Percentiles rank a stretch among this genome's conserved stretches.
These are phyloP conservation scores for Solenodon paradoxus DNA, from an alignment of 2,113 vertebrate species.

Conservation along the genomic window DNA sequence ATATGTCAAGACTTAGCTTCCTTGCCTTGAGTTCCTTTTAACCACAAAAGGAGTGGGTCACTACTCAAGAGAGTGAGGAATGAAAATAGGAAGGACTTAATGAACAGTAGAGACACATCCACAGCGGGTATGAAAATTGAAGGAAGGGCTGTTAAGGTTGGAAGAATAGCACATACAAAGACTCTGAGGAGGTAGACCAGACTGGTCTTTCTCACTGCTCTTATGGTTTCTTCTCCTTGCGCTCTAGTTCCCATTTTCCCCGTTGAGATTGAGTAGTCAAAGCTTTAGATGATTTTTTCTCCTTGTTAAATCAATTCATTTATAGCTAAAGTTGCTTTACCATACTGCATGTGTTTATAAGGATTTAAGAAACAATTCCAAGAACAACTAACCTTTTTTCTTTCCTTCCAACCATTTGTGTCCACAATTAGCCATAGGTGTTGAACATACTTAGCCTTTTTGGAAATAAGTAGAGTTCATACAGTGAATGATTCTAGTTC, in stretches of 20 bases:
- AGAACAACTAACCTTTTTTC: background rate
- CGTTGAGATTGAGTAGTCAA: background rate
- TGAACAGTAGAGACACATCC: background rate
- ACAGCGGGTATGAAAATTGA: background rate
- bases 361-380: conserved; percentile 23
- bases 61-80: background rate
- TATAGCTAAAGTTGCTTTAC: background rate
- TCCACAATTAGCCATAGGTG: background rate
- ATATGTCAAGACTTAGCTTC: background rate
- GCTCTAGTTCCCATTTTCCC: background rate
- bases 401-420: background rate
- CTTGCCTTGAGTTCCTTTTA: background rate
- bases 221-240: background rate
- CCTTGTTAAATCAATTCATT: conserved; percentile 33
- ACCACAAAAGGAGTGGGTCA: background rate
- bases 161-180: background rate
- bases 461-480: background rate
- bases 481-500: background rate
- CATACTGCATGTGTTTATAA: background rate
- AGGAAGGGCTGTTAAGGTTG: background rate
- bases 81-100: background rate
- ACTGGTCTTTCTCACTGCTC: background rate
- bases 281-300: background rate
- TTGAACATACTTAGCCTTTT: background rate
- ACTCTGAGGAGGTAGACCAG: background rate